Conservation (phyloP, 2,113 vertebrate genomes). For the Riparia riparia region DNA sequence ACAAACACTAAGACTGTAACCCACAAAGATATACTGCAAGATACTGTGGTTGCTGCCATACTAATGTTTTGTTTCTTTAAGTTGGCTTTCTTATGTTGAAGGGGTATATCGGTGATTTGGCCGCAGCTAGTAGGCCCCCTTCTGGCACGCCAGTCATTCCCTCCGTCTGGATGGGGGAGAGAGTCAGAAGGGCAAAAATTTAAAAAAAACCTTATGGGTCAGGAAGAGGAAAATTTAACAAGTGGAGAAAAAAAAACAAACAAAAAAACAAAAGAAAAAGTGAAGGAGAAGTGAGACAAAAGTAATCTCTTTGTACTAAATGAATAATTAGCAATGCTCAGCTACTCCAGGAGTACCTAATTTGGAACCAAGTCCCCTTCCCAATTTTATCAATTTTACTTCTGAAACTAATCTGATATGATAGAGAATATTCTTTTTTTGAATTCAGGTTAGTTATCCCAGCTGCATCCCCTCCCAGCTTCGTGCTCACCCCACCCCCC, state of each 20-base stretch:
- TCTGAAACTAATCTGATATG: not conserved
- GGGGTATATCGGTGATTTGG: not conserved
- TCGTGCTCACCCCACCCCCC: not conserved
- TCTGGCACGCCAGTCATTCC: not conserved
- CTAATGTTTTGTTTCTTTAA: not conserved
- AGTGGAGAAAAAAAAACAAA: not conserved
- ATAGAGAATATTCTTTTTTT: not conserved
- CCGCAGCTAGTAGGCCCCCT: not conserved
- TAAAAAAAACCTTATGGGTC: not conserved
- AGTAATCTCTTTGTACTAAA: not conserved
- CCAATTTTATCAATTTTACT: not conserved
- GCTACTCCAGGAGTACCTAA: accelerated
- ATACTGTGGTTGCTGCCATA: not conserved
- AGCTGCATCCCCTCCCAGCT: not conserved
- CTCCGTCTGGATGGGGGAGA: accelerated
- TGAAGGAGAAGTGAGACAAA: not conserved
- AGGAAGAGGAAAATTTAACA: not conserved
- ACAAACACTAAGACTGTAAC: not conserved
- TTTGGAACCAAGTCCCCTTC: accelerated
- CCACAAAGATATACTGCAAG: not conserved
- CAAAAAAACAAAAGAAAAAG: too few species aligned
- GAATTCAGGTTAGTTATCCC: not conserved
- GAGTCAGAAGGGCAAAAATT: not conserved
- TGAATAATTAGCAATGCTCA: accelerated
- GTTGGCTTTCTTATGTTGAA: not conserved